Percentiles rank a stretch among this genome's conserved stretches.
These are phyloP conservation scores for Mormyrus hasselquistii DNA, from an alignment of 2,797 vertebrate genomes.

Conservation along the genomic window DNA sequence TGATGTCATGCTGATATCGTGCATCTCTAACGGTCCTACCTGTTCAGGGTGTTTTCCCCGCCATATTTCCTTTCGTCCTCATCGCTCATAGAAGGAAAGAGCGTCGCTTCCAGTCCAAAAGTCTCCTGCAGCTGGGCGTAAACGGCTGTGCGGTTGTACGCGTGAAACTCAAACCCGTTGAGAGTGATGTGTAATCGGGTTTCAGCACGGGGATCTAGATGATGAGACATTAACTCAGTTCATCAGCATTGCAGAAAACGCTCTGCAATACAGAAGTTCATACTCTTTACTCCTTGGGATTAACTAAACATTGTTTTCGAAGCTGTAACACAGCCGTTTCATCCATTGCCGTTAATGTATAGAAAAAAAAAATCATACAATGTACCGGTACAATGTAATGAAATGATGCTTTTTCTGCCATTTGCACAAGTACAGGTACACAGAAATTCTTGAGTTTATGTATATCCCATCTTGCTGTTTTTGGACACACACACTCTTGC, in stretches of 20 bases:
- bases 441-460: neutral
- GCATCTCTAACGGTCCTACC: conserved; percentile 51
- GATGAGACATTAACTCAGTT: neutral
- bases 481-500: neutral
- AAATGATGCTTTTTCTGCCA: neutral
- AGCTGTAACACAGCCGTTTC: neutral
- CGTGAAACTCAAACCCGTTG: conserved; percentile 96
- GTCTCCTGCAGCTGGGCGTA: conserved; percentile 87
- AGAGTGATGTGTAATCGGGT: conserved; percentile 91
- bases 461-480: neutral
- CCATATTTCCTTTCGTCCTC: conserved; percentile 75
- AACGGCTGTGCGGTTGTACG: conserved; percentile 91
- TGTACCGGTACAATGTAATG: neutral
- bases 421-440: neutral
- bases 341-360: neutral
- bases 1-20: neutral
- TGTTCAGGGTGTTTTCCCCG: conserved; percentile 70
- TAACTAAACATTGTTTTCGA: neutral
- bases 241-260: neutral
- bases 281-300: neutral
- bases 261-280: neutral
- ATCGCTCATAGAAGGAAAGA: conserved; percentile 74
- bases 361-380: neutral
- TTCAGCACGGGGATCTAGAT: conserved; percentile 90
- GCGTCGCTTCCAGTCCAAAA: conserved; percentile 92